Conservation (phyloP, 2,113 vertebrate species). For the Sinocyclocheilus maitianheensis region DNA sequence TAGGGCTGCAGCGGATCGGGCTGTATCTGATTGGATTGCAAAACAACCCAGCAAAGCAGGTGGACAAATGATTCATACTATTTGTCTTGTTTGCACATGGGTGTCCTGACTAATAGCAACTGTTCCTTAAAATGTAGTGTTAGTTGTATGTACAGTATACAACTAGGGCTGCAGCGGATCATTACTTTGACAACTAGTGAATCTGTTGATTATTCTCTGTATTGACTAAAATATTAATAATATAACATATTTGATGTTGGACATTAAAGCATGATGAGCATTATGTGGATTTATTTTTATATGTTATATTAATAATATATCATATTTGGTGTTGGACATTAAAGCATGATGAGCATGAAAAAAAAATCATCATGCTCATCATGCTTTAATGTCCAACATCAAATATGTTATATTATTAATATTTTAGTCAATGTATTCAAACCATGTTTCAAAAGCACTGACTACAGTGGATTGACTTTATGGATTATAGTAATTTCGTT, state of each 20-base stretch:
- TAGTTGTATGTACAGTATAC: background rate
- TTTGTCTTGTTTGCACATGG: background rate
- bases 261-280: too few species aligned
- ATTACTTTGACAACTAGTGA: background rate
- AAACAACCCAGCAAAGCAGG: conserved; percentile 8
- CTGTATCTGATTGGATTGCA: background rate
- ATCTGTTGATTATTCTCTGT: background rate
- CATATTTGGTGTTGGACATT: too few species aligned
- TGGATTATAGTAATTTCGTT: background rate
- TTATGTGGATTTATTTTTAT: background rate
- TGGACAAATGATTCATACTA: conserved; percentile 3
- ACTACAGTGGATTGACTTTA: background rate
- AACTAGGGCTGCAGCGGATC: background rate
- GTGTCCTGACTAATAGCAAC: conserved; percentile 5
- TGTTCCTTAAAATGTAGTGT: background rate
- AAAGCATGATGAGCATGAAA: too few species aligned
- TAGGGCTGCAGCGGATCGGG: background rate
- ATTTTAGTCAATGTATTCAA: background rate
- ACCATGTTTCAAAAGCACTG: background rate
- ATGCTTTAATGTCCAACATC: too few species aligned
- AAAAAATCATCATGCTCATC: too few species aligned
- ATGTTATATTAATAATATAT: too few species aligned
- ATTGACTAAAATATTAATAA: background rate
- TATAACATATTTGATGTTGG: background rate
- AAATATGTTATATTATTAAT: background rate